Conservation (phyloP, 2,797 vertebrate species). For the Peromyscus nudipes region DNA sequence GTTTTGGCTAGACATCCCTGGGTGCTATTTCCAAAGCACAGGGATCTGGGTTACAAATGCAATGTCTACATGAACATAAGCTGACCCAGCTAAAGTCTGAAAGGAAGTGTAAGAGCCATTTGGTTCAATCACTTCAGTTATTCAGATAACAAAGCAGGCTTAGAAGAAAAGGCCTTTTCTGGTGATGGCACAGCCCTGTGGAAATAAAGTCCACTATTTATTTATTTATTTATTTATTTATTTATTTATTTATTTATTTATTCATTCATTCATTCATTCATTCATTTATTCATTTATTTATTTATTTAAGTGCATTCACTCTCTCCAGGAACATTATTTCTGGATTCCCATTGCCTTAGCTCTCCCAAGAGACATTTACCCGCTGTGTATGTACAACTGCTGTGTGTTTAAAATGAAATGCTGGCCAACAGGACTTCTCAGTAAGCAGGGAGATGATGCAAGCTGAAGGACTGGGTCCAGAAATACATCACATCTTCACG, state of each 20-base stretch:
- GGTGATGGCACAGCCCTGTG: not conserved
- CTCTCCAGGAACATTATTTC: not conserved
- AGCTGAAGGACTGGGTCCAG: constrained; percentile 36
- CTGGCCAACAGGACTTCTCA: constrained; percentile 52
- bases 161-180: not conserved
- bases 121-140: not conserved
- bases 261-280: too few species aligned
- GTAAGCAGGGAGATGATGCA: constrained; percentile 68
- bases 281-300: not conserved
- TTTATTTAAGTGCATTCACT: not conserved
- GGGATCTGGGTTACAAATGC: not conserved
- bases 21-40: not conserved
- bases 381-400: constrained; percentile 3
- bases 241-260: too few species aligned
- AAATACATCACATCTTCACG: constrained; percentile 73
- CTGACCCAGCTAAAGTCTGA: not conserved
- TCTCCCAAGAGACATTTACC: not conserved
- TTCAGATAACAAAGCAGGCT: not conserved
- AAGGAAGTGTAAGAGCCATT: not conserved
- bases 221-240: not conserved
- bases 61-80: not conserved
- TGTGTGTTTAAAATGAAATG: constrained; percentile 25
- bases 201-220: not conserved
- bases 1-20: not conserved
- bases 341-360: constrained; percentile 3